Evolutionary conservation across 2,797 vertebrate species (phyloP).

Genomic region (Remorina albescens): DNA sequence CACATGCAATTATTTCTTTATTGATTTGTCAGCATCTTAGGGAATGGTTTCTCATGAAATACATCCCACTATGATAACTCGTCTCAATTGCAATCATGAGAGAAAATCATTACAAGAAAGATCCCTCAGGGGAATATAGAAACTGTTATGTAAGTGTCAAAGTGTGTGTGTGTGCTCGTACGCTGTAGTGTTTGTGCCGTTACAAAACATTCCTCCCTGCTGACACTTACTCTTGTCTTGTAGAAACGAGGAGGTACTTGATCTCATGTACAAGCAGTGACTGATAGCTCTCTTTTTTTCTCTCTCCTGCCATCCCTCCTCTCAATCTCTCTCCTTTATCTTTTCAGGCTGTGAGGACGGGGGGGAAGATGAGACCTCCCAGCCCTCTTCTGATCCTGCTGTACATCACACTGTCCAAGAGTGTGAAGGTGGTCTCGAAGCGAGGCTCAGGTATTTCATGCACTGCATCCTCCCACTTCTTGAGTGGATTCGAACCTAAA

Average conservation of each 20-base stretch:
- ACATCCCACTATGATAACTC: slow-evolving; percentile 68
- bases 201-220: slow-evolving; percentile 33
- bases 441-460: slow-evolving; percentile 93
- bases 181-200: slow-evolving; percentile 14
- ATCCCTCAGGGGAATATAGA: slow-evolving; percentile 46
- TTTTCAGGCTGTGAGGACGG: slow-evolving; percentile 77
- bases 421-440: slow-evolving; percentile 96
- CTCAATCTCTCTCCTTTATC: slow-evolving; percentile 16
- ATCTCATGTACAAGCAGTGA: slow-evolving; percentile 55
- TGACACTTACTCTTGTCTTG: slow-evolving; percentile 54
- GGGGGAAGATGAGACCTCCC: slow-evolving; percentile 95
- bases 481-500: background rate
- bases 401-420: slow-evolving; percentile 91
- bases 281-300: slow-evolving; percentile 52
- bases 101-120: slow-evolving; percentile 72
- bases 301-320: slow-evolving; percentile 18
- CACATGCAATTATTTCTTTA: slow-evolving; percentile 80
- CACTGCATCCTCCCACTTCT: background rate
- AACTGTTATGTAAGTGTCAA: slow-evolving; percentile 40
- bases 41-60: slow-evolving; percentile 70
- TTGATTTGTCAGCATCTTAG: slow-evolving; percentile 78
- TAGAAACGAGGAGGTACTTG: slow-evolving; percentile 54
- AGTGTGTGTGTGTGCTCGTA: slow-evolving; percentile 12
- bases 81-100: slow-evolving; percentile 69
- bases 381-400: slow-evolving; percentile 95